Evolutionary conservation across 1,140 invertebrate genomes (phyloP).

Genomic region (Armadillidium nasatum): DNA sequence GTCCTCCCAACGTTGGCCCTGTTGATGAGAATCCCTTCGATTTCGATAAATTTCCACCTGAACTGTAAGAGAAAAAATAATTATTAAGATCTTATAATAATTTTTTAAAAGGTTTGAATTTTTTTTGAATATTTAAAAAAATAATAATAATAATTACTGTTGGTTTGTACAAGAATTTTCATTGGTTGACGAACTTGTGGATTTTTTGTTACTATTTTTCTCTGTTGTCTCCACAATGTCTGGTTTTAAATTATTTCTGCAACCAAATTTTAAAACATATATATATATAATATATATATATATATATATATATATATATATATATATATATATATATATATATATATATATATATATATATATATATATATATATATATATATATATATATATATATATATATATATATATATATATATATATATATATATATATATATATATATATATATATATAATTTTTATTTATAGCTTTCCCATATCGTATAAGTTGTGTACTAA

Average conservation of each 20-base stretch:
- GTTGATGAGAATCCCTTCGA: no score
- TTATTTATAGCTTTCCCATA: neutral
- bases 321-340: conserved; percentile 3
- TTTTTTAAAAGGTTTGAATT: no score
- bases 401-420: neutral
- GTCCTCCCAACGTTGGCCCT: no score
- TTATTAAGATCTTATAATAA: no score
- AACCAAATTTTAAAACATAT: no score
- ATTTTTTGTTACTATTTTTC: neutral
- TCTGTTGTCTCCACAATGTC: neutral
- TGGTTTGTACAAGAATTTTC: no score
- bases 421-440: neutral
- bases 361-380: neutral
- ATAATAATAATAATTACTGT: no score
- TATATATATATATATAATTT: neutral
- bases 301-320: conserved; percentile 6
- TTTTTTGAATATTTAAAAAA: no score
- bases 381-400: neutral
- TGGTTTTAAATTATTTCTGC: neutral
- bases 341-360: neutral
- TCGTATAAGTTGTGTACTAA: no score
- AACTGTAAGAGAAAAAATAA: no score
- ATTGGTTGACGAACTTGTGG: neutral
- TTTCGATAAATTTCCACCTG: no score
- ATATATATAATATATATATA: neutral